These are phyloP conservation scores for Gavialis gangeticus DNA, from an alignment of 2,113 vertebrate genomes.

Conservation along the genomic window DNA sequence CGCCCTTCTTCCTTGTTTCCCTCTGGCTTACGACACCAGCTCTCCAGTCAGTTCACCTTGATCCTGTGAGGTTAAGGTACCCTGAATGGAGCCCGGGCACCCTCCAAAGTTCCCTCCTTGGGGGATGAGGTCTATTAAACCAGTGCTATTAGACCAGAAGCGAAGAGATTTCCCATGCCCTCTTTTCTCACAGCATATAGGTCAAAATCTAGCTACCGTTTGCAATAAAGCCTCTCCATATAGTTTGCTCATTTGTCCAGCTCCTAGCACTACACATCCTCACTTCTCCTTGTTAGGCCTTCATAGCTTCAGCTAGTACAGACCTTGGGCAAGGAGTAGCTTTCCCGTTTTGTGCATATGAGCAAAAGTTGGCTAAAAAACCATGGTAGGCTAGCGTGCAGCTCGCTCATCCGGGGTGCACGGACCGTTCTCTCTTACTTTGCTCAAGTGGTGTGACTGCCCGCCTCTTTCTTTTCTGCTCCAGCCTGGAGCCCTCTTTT, in stretches of 20 bases:
- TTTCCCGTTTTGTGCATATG: neutral
- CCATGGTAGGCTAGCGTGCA: neutral
- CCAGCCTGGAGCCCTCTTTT: neutral
- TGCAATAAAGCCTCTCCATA: neutral
- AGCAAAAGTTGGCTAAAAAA: neutral
- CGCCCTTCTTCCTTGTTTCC: neutral
- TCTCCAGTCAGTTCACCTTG: neutral
- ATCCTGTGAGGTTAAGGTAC: neutral
- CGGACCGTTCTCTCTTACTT: neutral
- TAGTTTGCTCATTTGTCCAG: neutral
- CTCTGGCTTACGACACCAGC: neutral
- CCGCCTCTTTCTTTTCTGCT: neutral
- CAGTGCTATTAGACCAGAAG: neutral
- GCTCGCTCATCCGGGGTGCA: neutral
- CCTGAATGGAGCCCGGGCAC: neutral
- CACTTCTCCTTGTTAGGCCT: neutral
- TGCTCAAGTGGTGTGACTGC: neutral
- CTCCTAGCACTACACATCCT: neutral
- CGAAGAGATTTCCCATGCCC: neutral
- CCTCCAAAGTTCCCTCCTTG: neutral
- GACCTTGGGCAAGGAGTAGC: neutral
- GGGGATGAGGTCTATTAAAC: neutral
- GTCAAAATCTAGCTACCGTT: neutral
- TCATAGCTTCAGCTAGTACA: neutral
- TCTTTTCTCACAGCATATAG: neutral